These are phyloP conservation scores for Melanotaenia nigrans DNA, from an alignment of 2,797 vertebrate species.

Conservation along the genomic window DNA sequence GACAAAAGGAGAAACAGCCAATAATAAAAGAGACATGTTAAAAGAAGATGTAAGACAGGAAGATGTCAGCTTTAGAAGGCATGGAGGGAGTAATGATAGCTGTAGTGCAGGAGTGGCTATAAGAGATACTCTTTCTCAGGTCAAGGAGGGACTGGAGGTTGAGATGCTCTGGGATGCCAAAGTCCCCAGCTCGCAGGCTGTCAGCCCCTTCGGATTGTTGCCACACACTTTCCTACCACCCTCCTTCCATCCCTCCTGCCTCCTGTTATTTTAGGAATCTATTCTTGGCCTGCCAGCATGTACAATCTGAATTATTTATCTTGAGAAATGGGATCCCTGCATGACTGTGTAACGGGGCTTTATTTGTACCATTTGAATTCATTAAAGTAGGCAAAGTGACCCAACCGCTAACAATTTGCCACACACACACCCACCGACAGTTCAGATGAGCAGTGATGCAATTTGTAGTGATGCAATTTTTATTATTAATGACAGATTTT, in stretches of 20 bases:
- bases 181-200: slow-evolving; percentile 53
- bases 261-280: slow-evolving; percentile 76
- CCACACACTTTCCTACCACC: slow-evolving; percentile 44
- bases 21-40: slow-evolving; percentile 49
- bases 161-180: slow-evolving; percentile 36
- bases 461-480: background rate
- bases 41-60: slow-evolving; percentile 47
- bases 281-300: slow-evolving; percentile 71
- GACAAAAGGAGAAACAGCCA: slow-evolving; percentile 40
- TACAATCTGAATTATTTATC: slow-evolving; percentile 80
- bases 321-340: slow-evolving; percentile 72
- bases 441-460: background rate
- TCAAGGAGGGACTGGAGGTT: slow-evolving; percentile 52
- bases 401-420: slow-evolving; percentile 39
- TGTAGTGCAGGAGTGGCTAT: slow-evolving; percentile 26
- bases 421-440: slow-evolving; percentile 8
- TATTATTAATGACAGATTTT: background rate
- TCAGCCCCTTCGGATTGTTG: slow-evolving; percentile 52
- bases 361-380: slow-evolving; percentile 70
- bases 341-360: slow-evolving; percentile 61
- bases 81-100: slow-evolving; percentile 46
- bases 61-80: slow-evolving; percentile 30
- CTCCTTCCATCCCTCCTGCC: slow-evolving; percentile 38
- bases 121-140: slow-evolving; percentile 43
- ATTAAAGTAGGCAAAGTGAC: slow-evolving; percentile 70